Percentiles rank a stretch among this genome's conserved stretches.
These are phyloP conservation scores for Diadumene lineata DNA, from an alignment of 92 coral and sea anemone genomes.

Conservation along the genomic window DNA sequence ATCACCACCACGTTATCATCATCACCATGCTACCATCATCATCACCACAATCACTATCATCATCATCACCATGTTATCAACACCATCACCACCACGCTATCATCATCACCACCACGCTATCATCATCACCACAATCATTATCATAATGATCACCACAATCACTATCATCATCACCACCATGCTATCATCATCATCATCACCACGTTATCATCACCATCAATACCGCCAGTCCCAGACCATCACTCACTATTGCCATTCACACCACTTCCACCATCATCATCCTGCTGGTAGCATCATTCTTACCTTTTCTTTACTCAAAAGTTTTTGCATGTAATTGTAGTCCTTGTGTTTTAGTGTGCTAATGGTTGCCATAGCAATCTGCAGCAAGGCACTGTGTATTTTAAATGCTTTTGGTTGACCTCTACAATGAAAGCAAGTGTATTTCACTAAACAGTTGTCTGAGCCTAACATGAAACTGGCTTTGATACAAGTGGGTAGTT, in stretches of 20 bases:
- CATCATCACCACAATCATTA: neutral
- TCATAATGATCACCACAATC: neutral
- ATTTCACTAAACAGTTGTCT: too few relatives aligned
- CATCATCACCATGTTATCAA: neutral
- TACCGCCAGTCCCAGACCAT: too few relatives aligned
- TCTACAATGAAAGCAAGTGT: constrained; percentile 31
- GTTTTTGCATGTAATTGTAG: constrained; percentile 56
- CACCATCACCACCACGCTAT: neutral
- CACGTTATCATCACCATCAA: too few relatives aligned
- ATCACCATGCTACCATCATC: neutral
- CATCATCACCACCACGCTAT: neutral
- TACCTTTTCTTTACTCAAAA: constrained; percentile 85
- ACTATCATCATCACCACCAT: too few relatives aligned
- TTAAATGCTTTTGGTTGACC: constrained; percentile 79
- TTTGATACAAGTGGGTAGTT: too few relatives aligned
- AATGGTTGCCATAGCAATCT: constrained; percentile 91
- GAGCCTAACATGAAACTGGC: too few relatives aligned
- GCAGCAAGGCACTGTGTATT: constrained; percentile 76
- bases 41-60: neutral
- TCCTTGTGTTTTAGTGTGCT: constrained; percentile 62
- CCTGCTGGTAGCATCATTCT: too few relatives aligned
- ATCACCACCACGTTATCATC: neutral
- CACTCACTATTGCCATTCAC: too few relatives aligned
- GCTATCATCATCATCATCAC: too few relatives aligned
- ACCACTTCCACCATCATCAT: too few relatives aligned